Conservation (phyloP, 2,888 invertebrate genomes). For the Drosophila imparisetae region DNA sequence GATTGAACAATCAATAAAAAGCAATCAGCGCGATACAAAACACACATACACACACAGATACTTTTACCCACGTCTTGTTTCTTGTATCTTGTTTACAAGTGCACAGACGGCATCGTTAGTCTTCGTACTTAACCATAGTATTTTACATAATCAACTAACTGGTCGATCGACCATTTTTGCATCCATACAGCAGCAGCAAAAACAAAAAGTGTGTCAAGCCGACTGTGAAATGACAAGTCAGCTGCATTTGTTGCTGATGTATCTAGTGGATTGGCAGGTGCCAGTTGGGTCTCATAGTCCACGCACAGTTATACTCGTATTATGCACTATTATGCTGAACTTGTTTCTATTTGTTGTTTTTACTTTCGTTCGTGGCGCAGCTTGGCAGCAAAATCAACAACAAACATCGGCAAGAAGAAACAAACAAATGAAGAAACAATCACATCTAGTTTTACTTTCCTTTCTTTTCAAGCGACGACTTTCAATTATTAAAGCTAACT, state of each 20-base stretch:
- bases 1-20: constrained; percentile 80
- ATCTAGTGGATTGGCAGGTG: constrained; percentile 47
- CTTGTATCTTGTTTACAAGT: constrained; percentile 41
- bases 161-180: constrained; percentile 15
- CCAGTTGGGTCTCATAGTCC: constrained; percentile 8
- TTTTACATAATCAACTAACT: constrained; percentile 69
- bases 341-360: constrained; percentile 70
- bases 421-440: constrained; percentile 51
- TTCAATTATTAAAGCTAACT: constrained; percentile 67
- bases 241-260: constrained; percentile 34
- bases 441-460: constrained; percentile 77
- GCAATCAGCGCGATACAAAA: constrained; percentile 66
- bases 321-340: constrained; percentile 67
- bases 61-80: constrained; percentile 57
- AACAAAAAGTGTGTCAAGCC: constrained; percentile 67
- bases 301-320: constrained; percentile 39
- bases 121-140: constrained; percentile 49
- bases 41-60: constrained; percentile 23
- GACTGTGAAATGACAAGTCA: constrained; percentile 55
- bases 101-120: constrained; percentile 45
- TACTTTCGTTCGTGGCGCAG: constrained; percentile 67
- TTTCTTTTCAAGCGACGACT: constrained; percentile 65
- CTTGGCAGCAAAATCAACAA: constrained; percentile 42
- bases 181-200: constrained; percentile 18
- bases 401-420: constrained; percentile 46